phyloP scores from a whole-genome alignment of 2,797 vertebrate species.

The Chromobotia macracanthus region DNA sequence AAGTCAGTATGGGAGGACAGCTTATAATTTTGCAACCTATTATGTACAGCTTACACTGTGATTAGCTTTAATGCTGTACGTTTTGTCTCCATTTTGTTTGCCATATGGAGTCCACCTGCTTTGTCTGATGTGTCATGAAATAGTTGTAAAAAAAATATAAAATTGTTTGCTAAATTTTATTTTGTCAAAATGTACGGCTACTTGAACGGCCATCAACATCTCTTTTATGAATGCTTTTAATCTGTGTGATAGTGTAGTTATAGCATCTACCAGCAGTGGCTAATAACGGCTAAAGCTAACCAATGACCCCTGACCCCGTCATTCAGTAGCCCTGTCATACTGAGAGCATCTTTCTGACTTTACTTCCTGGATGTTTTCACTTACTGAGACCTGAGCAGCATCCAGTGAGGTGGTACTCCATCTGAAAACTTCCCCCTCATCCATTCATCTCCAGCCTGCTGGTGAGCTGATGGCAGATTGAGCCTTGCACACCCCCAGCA shows the following conservation, averaged over 20 bases:
- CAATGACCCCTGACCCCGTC: no score
- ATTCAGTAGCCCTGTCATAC: no score
- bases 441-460: conserved; percentile 51
- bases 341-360: not conserved
- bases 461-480: conserved; percentile 53
- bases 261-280: no score
- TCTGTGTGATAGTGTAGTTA: no score
- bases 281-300: no score
- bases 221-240: no score
- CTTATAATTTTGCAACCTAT: conserved; percentile 8
- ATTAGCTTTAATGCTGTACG: not conserved
- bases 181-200: no score
- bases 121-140: not conserved
- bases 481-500: conserved; percentile 25
- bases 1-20: not conserved
- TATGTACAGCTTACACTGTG: not conserved
- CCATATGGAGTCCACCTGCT: not conserved
- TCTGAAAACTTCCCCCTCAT: conserved; percentile 38
- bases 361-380: conserved; percentile 42
- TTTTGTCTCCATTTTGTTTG: conserved; percentile 1
- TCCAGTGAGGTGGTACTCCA: conserved; percentile 23
- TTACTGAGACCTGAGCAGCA: not conserved
- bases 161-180: not conserved
- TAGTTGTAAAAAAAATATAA: not conserved
- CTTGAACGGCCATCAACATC: no score